Conservation (phyloP, 1,140 invertebrate species). For the Parasteatoda tepidariorum region DNA sequence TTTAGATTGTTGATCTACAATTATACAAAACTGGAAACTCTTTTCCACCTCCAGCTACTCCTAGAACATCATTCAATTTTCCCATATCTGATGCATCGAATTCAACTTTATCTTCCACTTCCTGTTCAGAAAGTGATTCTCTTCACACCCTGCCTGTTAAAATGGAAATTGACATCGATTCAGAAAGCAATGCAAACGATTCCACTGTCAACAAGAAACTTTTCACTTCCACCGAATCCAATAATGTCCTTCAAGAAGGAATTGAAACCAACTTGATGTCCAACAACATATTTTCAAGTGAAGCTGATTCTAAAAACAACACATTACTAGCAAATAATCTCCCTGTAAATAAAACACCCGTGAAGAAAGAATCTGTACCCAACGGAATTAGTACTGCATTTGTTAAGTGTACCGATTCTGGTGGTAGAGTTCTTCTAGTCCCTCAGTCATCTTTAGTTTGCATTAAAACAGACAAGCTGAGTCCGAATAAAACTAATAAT, state of each 20-base stretch:
- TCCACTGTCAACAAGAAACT: neutral
- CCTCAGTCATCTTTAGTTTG: slow-evolving; percentile 22
- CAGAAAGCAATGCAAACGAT: neutral
- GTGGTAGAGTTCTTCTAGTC: slow-evolving; percentile 36
- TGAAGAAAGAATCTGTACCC: neutral
- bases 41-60: neutral
- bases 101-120: neutral
- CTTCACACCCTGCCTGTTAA: neutral
- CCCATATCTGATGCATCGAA: neutral
- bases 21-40: slow-evolving; percentile 26
- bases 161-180: neutral
- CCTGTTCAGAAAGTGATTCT: neutral
- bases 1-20: slow-evolving; percentile 30
- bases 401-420: slow-evolving; percentile 48
- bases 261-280: neutral
- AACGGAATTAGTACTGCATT: slow-evolving; percentile 43
- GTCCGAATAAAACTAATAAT: neutral
- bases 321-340: neutral
- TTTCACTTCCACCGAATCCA: too few relatives aligned
- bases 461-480: slow-evolving; percentile 3
- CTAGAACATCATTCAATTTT: neutral
- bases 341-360: neutral
- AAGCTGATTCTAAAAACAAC: neutral
- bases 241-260: too few relatives aligned
- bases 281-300: neutral